Percentiles rank a stretch among this genome's conserved stretches.
phyloP scores from a whole-genome alignment of 2,797 vertebrate genomes.

The Coracias cyanogaster region DNA sequence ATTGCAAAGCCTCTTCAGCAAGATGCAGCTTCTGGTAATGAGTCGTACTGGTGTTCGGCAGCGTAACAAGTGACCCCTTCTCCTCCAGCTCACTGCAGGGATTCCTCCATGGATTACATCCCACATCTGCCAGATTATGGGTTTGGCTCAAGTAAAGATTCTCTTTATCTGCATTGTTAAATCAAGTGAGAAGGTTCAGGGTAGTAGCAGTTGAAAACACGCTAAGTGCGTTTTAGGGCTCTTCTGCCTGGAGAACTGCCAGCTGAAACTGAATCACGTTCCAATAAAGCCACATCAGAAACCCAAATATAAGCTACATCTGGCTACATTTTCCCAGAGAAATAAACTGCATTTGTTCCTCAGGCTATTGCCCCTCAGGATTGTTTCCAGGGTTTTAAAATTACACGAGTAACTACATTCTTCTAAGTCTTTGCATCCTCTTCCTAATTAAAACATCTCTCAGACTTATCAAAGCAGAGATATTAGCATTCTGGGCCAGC shows the following conservation, averaged over 20 bases:
- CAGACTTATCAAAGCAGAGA: conserved; percentile 15
- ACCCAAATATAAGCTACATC: background rate
- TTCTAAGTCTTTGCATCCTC: conserved; percentile 11
- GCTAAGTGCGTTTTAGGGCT: conserved; percentile 5
- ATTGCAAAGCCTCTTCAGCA: background rate
- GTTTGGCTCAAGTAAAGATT: background rate
- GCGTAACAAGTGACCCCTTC: background rate
- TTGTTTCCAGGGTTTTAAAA: conserved; percentile 32
- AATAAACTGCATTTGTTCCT: conserved; percentile 35
- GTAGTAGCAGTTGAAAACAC: background rate
- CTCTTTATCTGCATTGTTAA: background rate
- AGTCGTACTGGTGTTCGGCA: background rate
- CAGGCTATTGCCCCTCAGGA: conserved; percentile 6
- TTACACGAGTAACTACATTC: background rate
- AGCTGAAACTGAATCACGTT: background rate
- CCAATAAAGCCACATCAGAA: conserved; percentile 45
- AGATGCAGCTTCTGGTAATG: background rate
- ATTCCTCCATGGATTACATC: background rate
- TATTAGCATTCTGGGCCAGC: background rate
- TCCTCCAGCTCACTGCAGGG: background rate
- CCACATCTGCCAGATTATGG: background rate
- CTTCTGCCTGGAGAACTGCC: background rate
- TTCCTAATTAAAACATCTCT: conserved; percentile 44
- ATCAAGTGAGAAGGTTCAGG: background rate
- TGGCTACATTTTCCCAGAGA: conserved; percentile 1